These are phyloP conservation scores for Drosophila macrospina DNA, from an alignment of 2,888 invertebrate species.

Conservation along the genomic window DNA sequence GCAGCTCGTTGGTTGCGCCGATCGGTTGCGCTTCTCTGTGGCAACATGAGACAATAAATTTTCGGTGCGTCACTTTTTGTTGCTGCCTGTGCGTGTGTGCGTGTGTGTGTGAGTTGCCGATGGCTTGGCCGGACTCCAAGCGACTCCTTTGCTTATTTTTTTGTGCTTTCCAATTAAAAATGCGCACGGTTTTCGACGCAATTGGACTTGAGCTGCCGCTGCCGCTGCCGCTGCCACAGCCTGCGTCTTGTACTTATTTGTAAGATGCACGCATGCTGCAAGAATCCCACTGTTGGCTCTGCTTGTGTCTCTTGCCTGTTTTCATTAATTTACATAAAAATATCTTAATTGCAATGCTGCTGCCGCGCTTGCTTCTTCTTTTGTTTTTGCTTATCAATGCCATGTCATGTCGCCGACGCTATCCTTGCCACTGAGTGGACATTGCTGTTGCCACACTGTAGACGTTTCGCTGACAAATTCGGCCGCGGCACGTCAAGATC, in stretches of 20 bases:
- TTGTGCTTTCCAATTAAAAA: slow-evolving; percentile 75
- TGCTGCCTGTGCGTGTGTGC: slow-evolving; percentile 1
- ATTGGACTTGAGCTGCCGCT: slow-evolving; percentile 56
- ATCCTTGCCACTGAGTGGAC: slow-evolving; percentile 10
- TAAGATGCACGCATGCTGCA: slow-evolving; percentile 73
- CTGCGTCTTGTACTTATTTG: slow-evolving; percentile 72
- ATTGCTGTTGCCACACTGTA: neutral
- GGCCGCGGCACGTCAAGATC: slow-evolving; percentile 66
- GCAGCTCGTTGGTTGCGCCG: slow-evolving; percentile 36
- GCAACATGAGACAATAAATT: slow-evolving; percentile 74
- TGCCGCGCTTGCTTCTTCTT: slow-evolving; percentile 8
- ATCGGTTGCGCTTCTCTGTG: slow-evolving; percentile 18
- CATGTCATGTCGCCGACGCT: slow-evolving; percentile 71
- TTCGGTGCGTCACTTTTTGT: slow-evolving; percentile 76
- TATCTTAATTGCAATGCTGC: slow-evolving; percentile 76
- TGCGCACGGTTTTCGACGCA: slow-evolving; percentile 64
- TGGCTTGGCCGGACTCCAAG: slow-evolving; percentile 18
- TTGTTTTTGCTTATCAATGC: slow-evolving; percentile 63
- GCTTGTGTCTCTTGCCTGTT: slow-evolving; percentile 16
- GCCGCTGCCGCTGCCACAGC: too few species aligned
- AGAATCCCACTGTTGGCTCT: neutral
- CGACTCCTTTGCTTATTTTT: slow-evolving; percentile 13
- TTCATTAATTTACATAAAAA: slow-evolving; percentile 79
- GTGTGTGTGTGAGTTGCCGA: slow-evolving; percentile 19
- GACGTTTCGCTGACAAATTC: slow-evolving; percentile 65